Conservation (phyloP, 2,888 invertebrate genomes). For the Dolomedes plantarius region DNA sequence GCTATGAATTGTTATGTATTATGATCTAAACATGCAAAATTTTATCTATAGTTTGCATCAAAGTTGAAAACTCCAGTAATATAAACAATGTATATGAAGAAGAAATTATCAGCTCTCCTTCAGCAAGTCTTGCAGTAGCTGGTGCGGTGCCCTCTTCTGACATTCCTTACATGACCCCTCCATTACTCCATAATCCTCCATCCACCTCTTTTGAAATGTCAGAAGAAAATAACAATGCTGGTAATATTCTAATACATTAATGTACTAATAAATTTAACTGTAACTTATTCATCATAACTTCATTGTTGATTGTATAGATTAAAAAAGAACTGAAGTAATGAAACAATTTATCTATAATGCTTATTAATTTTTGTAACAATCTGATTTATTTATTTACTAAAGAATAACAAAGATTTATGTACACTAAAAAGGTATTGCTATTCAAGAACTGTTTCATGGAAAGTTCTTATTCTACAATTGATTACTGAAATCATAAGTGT, state of each 20-base stretch:
- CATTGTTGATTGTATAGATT: too few relatives aligned
- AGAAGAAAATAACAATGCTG: conserved; percentile 22
- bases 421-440: too few relatives aligned
- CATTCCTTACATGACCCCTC: conserved; percentile 72
- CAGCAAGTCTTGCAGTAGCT: conserved; percentile 69
- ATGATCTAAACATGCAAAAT: not conserved
- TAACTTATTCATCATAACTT: too few relatives aligned
- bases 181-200: conserved; percentile 50
- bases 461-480: too few relatives aligned
- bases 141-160: conserved; percentile 71
- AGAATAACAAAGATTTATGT: too few relatives aligned
- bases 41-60: conserved; percentile 39
- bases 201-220: conserved; percentile 18
- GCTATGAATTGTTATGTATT: too few relatives aligned
- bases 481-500: too few relatives aligned
- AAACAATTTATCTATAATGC: too few relatives aligned
- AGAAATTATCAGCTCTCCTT: conserved; percentile 33
- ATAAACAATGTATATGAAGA: conserved; percentile 8
- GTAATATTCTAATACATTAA: conserved; percentile 23
- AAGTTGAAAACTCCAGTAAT: conserved; percentile 19
- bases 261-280: not conserved
- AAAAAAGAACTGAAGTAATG: too few relatives aligned
- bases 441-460: too few relatives aligned
- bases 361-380: too few relatives aligned
- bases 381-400: too few relatives aligned